Evolutionary conservation across 2,888 invertebrate genomes (phyloP), one percentile per base, ranked within the genome.

Genomic region (Rhopalosiphum nymphaeae): DNA sequence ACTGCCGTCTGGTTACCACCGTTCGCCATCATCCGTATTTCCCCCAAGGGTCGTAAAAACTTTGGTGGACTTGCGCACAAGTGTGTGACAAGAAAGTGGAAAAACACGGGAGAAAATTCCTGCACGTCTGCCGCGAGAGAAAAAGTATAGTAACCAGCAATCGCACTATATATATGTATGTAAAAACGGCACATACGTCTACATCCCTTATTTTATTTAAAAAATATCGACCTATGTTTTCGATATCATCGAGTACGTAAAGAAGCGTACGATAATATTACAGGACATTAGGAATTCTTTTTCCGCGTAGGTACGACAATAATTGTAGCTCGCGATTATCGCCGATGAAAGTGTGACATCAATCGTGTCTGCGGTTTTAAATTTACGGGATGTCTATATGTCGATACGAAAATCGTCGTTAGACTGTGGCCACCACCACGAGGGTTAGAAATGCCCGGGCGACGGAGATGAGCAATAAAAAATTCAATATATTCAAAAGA

Each of bases 21-120:
- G 29, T 94, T 91, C 84, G 85, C 29, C 85, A 67, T 21, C 88
- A 44, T 56, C 56, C n/a, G 53, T 53, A 89, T 90, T 89, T 85
- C 94, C 90, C 94, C 91, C 91, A 91, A 94, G 94, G 94, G 90
- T 91, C 94, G 94, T 94, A 94, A 94, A 94, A 94, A 94, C 94
- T 94, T 94, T 94, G 26, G 86, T 53, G 67, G 87, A 86, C 85
- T 91, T 67, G 91, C 67, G 84, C 49, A 57, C 16, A 36, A 44
- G 44, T 16, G 53, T 44, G 84, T 11, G 53, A 10, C 3, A 10
- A 29, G 57, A 86, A 88, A 29, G 36, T 7, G 42, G 56, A 78
- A 91, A 94, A 78, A 94, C 56, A 89, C 42, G 85, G 61, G 89
- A 86, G 90, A 94, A 94, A 94, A 87, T 93, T 90, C 89, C 93